A percentile compares a stretch with the other conserved stretches of the same genome.
These are phyloP conservation scores for Nansenia antarctica DNA, from an alignment of 2,113 vertebrate genomes.

Conservation along the genomic window DNA sequence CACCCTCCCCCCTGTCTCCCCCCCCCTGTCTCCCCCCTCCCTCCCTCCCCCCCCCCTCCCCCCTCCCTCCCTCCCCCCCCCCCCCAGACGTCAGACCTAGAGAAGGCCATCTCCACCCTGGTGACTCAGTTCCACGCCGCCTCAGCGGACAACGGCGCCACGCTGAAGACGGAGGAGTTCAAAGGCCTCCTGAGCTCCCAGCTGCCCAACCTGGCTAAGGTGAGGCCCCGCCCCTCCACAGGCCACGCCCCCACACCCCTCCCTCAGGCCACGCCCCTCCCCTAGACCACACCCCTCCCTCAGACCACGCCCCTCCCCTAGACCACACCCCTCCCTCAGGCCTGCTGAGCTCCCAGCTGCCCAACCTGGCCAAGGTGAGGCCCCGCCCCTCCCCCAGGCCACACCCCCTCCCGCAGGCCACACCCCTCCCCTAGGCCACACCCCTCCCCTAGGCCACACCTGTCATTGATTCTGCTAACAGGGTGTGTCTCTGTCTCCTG, in stretches of 20 bases:
- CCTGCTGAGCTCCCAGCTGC: constrained; percentile 70
- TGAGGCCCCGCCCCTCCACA: too few species aligned
- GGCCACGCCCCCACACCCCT: too few species aligned
- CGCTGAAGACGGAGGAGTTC: constrained; percentile 73
- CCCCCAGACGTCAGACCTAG: constrained; percentile 69
- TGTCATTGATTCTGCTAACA: constrained; percentile 3
- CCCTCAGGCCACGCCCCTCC: not conserved
- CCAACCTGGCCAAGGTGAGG: constrained; percentile 71
- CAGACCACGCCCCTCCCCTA: too few species aligned
- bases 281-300: not conserved
- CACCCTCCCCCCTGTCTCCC: too few species aligned
- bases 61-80: not conserved
- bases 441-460: constrained; percentile 9
- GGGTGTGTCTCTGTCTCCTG: constrained; percentile 12
- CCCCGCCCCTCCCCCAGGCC: too few species aligned
- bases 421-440: not conserved
- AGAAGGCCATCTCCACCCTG: constrained; percentile 73
- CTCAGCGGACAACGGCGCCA: constrained; percentile 54
- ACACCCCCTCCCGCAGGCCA: too few species aligned
- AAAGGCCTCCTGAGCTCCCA: constrained; percentile 69
- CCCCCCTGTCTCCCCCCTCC: too few species aligned
- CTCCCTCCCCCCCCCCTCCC: not conserved
- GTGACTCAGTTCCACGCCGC: constrained; percentile 74
- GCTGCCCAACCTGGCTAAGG: constrained; percentile 70
- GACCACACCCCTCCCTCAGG: constrained; percentile 21